Percentiles rank a stretch among this genome's conserved stretches.
These are phyloP conservation scores for Neodiprion virginianus DNA, from an alignment of 1,140 invertebrate genomes.

Conservation along the genomic window DNA sequence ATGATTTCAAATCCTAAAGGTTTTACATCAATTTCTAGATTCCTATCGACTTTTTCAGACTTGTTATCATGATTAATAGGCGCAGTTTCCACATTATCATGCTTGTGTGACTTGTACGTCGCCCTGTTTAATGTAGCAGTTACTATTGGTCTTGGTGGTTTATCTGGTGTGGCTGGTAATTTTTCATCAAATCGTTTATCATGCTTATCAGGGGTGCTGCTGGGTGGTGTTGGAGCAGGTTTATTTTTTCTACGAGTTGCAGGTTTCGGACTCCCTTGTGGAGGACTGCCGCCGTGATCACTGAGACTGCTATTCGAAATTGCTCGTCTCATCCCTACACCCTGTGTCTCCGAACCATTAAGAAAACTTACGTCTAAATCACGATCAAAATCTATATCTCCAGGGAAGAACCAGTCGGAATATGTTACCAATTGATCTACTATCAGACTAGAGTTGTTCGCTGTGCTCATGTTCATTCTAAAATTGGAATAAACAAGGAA, in stretches of 20 bases:
- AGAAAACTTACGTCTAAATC: constrained; percentile 53
- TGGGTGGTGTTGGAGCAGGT: constrained; percentile 72
- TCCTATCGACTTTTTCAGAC: constrained; percentile 27
- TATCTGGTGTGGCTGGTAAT: constrained; percentile 63
- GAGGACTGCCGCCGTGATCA: constrained; percentile 70
- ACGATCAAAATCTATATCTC: constrained; percentile 69
- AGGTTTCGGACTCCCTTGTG: constrained; percentile 75
- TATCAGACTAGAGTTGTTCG: constrained; percentile 80
- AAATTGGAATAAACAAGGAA: constrained; percentile 32
- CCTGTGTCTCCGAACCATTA: constrained; percentile 48
- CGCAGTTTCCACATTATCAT: constrained; percentile 48
- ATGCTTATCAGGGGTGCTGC: constrained; percentile 52
- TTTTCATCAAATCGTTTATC: constrained; percentile 48
- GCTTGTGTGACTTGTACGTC: constrained; percentile 49
- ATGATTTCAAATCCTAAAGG: constrained; percentile 26
- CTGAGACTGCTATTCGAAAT: constrained; percentile 73
- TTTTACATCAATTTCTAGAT: constrained; percentile 27
- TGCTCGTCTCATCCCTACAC: constrained; percentile 65
- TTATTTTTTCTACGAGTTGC: constrained; percentile 74
- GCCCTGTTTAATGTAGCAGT: constrained; percentile 51
- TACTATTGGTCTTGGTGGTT: constrained; percentile 63
- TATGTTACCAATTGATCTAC: constrained; percentile 87
- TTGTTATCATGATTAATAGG: constrained; percentile 24
- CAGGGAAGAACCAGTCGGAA: constrained; percentile 87
- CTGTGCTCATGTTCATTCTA: constrained; percentile 86